Conservation (phyloP, 2,113 vertebrate genomes). For the Anser cygnoides region DNA sequence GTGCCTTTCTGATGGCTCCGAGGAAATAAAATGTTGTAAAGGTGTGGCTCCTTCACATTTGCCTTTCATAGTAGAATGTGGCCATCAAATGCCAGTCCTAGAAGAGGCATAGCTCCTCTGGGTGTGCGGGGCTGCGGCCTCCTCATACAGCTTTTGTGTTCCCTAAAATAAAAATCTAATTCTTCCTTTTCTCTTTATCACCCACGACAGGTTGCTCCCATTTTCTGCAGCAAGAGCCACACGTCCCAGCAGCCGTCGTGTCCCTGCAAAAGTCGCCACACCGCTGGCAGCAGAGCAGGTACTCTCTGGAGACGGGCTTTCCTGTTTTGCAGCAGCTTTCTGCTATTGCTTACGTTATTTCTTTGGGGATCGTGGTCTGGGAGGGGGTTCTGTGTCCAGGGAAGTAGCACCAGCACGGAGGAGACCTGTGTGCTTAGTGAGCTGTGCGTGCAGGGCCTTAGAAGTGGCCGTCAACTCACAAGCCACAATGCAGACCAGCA, state of each 20-base stretch:
- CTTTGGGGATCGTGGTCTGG: background rate
- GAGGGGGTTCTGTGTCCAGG: background rate
- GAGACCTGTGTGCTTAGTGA: background rate
- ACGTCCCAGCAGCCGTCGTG: accelerated
- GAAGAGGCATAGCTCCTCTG: background rate
- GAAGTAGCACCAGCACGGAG: background rate
- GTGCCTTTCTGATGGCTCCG: background rate
- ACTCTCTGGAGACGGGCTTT: background rate
- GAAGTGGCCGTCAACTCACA: accelerated
- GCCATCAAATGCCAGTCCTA: background rate
- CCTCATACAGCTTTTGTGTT: background rate
- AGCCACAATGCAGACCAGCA: accelerated
- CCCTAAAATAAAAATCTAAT: background rate
- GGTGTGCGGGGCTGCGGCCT: accelerated
- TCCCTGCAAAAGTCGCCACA: background rate
- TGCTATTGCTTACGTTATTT: background rate
- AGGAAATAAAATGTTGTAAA: background rate
- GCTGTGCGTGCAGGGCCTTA: background rate
- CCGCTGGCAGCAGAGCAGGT: background rate
- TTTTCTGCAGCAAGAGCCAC: background rate
- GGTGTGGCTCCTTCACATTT: background rate
- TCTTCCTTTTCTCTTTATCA: background rate
- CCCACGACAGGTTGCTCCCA: background rate
- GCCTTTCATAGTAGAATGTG: background rate
- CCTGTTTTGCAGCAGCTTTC: background rate